Evolutionary conservation across 23 tunicate species (phyloP), one percentile per base, ranked within the genome.

Genomic region (Oikopleura vanhoeffeni): DNA sequence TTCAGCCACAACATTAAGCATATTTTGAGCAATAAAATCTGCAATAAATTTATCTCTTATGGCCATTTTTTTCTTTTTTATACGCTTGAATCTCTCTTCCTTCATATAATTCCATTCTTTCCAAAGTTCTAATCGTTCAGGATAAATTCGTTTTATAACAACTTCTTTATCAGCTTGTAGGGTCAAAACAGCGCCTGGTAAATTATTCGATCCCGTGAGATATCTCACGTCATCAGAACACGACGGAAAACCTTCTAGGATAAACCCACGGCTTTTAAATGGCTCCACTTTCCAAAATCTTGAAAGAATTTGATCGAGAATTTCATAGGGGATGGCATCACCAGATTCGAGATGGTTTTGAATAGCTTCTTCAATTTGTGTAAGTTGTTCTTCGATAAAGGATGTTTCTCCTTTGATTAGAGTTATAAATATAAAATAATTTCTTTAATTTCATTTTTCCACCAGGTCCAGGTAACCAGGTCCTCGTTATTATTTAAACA

Each of bases 201-300:
- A 93, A 40, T 87, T 87, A 0, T 91, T 94, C 57, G 86, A 41
- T 67, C 91, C 89, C 0, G 77, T 58, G 36, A 95, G 86, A 76
- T 85, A 95, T 86, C 91, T 91, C 67, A 89, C 67, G 39, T 95
- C 99, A 38, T 95, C 99, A 0, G 90, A 86, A 39, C 87, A 91
- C 28, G 92, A 87, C 35, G 99, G 99, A 57, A 95, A 95, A 1
- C 92, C 99, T 85, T 95, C 99, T 86, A 95, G 83, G 39, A 95
- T 87, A 42, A 95, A 95, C 0, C 99, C 99, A 0, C 84, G 86
- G 40, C 92, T 89, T 60, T 95, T 88, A 88, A 57, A 95, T 18
- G 99, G 99, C 67, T 95, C 99, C 39, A 83, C 85, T 40, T 86
- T 60, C 90, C 89, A 95, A 85, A 86, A 95, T 35, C 41, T 83